Conservation (phyloP, 2,888 invertebrate genomes). For the Ypsolopha sequella region DNA sequence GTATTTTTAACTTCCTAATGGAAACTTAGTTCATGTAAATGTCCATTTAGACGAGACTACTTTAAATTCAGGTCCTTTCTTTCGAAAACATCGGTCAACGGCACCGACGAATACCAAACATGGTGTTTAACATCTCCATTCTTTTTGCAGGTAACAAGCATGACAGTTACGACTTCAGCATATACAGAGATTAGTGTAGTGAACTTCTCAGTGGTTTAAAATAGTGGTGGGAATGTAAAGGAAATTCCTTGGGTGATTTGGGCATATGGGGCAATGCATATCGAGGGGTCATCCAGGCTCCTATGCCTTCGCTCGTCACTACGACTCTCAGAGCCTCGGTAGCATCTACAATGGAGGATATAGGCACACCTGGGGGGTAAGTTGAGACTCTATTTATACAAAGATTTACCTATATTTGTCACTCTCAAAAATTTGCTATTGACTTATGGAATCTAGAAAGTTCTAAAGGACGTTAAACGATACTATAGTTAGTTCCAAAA, state of each 20-base stretch:
- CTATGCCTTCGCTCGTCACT: slow-evolving; percentile 54
- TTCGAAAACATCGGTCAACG: too few relatives aligned
- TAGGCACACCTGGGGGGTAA: slow-evolving; percentile 35
- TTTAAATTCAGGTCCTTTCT: too few relatives aligned
- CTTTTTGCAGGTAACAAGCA: neutral
- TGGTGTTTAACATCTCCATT: neutral
- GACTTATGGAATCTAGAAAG: too few relatives aligned
- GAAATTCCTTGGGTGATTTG: slow-evolving; percentile 19
- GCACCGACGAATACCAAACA: too few relatives aligned
- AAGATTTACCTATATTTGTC: too few relatives aligned
- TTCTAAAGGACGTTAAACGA: too few relatives aligned
- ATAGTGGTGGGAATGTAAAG: neutral
- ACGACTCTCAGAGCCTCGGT: slow-evolving; percentile 57
- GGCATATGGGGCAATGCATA: slow-evolving; percentile 83
- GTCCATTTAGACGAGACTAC: too few relatives aligned
- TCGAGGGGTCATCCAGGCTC: slow-evolving; percentile 73
- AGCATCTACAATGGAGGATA: slow-evolving; percentile 42
- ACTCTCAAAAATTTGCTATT: too few relatives aligned
- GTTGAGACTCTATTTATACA: slow-evolving; percentile 10
- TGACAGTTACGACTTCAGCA: neutral
- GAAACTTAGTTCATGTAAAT: too few relatives aligned
- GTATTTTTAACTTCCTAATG: too few relatives aligned
- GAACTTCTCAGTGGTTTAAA: neutral
- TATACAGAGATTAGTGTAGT: neutral
- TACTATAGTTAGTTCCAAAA: too few relatives aligned